A percentile compares a stretch with the other conserved stretches of the same genome.
These are phyloP conservation scores for Lithobates pipiens DNA, from an alignment of 2,797 vertebrate genomes.

Conservation along the genomic window DNA sequence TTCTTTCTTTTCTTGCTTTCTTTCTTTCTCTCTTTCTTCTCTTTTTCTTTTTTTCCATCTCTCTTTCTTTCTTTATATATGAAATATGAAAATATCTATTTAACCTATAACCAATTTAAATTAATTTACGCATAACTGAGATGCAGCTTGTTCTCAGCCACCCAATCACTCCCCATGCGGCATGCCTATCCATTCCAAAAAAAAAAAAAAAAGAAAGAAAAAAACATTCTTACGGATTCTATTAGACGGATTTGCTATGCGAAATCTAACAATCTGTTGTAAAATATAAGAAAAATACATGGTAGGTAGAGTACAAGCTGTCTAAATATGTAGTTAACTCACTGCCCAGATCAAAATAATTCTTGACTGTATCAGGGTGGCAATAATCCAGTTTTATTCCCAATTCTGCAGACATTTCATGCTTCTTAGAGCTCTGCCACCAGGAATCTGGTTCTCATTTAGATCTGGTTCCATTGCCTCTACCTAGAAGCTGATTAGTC, in stretches of 20 bases:
- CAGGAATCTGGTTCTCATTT: constrained; percentile 55
- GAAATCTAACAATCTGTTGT: constrained; percentile 13
- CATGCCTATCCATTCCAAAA: no score
- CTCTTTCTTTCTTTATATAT: no score
- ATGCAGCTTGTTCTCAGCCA: no score
- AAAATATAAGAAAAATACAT: constrained; percentile 47
- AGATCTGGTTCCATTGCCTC: constrained; percentile 18
- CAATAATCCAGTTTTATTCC: constrained; percentile 53
- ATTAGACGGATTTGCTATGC: constrained; percentile 14
- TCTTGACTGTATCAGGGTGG: constrained; percentile 62
- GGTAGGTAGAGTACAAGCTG: constrained; percentile 59
- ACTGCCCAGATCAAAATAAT: constrained; percentile 68
- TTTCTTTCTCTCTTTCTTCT: no score
- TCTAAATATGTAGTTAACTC: constrained; percentile 65
- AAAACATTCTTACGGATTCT: background rate
- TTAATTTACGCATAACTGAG: no score
- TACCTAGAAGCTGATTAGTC: constrained; percentile 23
- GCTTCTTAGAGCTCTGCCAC: constrained; percentile 26
- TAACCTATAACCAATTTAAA: no score
- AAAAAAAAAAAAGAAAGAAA: no score
- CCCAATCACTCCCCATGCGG: background rate
- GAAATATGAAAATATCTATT: no score
- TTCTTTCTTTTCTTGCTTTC: no score
- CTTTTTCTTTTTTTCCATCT: no score
- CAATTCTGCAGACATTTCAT: constrained; percentile 54